Conservation (phyloP, 2,797 vertebrate species). For the Bovichtus variegatus region DNA sequence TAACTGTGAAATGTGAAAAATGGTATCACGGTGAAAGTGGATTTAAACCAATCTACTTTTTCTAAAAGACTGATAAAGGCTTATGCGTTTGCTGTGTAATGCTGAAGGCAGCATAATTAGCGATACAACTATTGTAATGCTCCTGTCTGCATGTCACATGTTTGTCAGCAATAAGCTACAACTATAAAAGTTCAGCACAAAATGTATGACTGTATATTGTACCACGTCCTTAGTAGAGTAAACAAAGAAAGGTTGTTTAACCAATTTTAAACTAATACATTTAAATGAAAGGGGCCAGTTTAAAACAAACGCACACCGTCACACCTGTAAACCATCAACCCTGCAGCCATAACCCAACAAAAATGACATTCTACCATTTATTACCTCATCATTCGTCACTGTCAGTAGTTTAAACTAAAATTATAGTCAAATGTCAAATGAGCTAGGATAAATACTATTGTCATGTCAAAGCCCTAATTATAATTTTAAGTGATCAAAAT, state of each 20-base stretch:
- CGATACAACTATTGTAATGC: background rate
- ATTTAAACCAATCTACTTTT: background rate
- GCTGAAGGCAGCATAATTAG: slow-evolving; percentile 20
- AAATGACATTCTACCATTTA: background rate
- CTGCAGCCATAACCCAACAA: background rate
- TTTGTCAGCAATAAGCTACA: slow-evolving; percentile 24
- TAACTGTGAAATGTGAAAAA: background rate
- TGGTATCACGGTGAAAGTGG: background rate
- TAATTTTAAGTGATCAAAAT: background rate
- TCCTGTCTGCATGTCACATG: slow-evolving; percentile 43
- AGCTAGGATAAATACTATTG: background rate
- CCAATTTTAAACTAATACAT: background rate
- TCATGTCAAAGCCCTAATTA: background rate
- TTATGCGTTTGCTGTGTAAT: background rate
- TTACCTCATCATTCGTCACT: background rate
- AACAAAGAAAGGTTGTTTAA: background rate
- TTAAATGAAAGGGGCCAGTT: background rate
- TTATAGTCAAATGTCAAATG: background rate
- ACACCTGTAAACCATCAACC: background rate
- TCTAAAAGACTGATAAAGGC: background rate
- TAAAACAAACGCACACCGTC: background rate
- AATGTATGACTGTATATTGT: slow-evolving; percentile 30
- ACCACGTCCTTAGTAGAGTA: slow-evolving; percentile 1
- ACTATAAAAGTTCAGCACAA: slow-evolving; percentile 21
- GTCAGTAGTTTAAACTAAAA: background rate